phyloP scores from a whole-genome alignment of 2,888 invertebrate genomes.

The Melitaea athalia region DNA sequence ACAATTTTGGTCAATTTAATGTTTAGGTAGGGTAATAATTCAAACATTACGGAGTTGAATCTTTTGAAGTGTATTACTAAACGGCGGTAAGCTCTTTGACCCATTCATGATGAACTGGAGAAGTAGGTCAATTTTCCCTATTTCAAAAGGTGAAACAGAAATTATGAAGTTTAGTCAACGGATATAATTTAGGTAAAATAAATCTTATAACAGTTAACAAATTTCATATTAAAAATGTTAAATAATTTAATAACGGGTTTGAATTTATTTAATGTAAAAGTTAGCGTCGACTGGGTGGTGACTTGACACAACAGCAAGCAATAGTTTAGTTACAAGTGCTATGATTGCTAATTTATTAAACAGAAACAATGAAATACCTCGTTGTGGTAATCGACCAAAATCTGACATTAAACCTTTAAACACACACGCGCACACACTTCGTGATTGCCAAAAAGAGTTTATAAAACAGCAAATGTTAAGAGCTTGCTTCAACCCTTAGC shows the following conservation, averaged over 20 bases:
- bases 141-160: slow-evolving; percentile 2
- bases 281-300: too few species aligned
- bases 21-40: background rate
- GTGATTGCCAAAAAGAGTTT: too few species aligned
- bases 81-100: slow-evolving; percentile 9
- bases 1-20: background rate
- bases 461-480: too few species aligned
- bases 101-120: slow-evolving; percentile 16
- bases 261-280: background rate
- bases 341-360: too few species aligned
- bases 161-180: background rate
- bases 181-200: background rate
- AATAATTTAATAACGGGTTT: background rate
- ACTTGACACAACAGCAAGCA: too few species aligned
- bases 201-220: background rate
- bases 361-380: too few species aligned
- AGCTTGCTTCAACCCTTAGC: too few species aligned
- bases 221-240: background rate
- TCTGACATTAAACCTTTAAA: too few species aligned
- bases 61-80: slow-evolving; percentile 17
- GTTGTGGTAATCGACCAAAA: too few species aligned
- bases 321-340: too few species aligned
- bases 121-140: slow-evolving; percentile 15
- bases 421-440: too few species aligned
- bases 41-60: slow-evolving; percentile 5